These are phyloP conservation scores for Argyra leucocephala DNA, from an alignment of 2,888 invertebrate species.

Conservation along the genomic window DNA sequence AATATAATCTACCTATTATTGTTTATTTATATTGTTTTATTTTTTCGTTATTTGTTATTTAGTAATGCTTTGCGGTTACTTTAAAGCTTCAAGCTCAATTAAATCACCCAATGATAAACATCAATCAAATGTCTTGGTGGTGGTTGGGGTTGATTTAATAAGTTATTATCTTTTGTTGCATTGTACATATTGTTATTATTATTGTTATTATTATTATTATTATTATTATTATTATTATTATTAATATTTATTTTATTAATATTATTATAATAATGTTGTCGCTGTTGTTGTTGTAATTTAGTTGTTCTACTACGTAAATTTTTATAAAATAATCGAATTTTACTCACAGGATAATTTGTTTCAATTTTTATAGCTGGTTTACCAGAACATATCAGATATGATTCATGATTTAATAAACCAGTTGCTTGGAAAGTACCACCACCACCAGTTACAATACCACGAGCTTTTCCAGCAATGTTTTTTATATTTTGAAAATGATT, in stretches of 20 bases:
- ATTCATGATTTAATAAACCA: slow-evolving; percentile 31
- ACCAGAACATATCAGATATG: slow-evolving; percentile 39
- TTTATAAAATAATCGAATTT: slow-evolving; percentile 24
- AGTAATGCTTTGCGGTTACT: no score
- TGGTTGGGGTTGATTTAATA: slow-evolving; percentile 9
- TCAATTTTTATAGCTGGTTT: slow-evolving; percentile 38
- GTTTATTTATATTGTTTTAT: not conserved
- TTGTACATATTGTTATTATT: not conserved
- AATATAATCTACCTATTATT: no score
- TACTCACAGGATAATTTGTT: slow-evolving; percentile 40
- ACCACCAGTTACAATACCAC: slow-evolving; percentile 1
- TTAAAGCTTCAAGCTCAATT: not conserved
- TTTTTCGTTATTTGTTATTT: not conserved
- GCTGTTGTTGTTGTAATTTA: not conserved
- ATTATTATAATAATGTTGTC: not conserved
- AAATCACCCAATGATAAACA: slow-evolving; percentile 26
- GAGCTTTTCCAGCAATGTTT: not conserved
- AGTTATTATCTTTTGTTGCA: not conserved
- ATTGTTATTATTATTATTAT: not conserved
- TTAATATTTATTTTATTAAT: not conserved
- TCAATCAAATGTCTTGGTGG: slow-evolving; percentile 25
- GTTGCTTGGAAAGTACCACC: slow-evolving; percentile 15
- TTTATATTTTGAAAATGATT: not conserved
- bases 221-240: not conserved
- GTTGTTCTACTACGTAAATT: slow-evolving; percentile 16